Conservation (phyloP, 2,113 vertebrate genomes). For the Speoplatyrhinus poulsoni region DNA sequence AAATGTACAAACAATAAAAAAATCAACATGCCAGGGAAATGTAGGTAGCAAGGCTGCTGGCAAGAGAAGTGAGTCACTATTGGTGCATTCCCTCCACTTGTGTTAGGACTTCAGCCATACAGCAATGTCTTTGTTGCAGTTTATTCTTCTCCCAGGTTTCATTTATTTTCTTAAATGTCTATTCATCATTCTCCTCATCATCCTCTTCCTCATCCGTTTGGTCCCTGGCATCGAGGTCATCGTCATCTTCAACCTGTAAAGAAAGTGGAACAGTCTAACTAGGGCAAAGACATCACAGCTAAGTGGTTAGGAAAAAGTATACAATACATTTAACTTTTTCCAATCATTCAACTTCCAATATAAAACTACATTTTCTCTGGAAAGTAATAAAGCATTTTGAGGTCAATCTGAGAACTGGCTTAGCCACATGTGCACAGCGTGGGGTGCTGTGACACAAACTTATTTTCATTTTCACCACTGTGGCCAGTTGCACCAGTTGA, state of each 20-base stretch:
- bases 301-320: constrained; percentile 7
- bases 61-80: constrained; percentile 47
- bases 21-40: constrained; percentile 11
- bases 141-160: constrained; percentile 9
- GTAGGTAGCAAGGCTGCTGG: constrained; percentile 39
- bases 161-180: constrained; percentile 22
- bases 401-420: no score
- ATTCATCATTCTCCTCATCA: constrained; percentile 59
- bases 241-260: constrained; percentile 79
- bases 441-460: no score
- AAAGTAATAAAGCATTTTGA: no score
- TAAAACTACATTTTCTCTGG: no score
- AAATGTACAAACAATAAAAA: constrained; percentile 33
- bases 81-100: constrained; percentile 40
- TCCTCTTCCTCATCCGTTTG: constrained; percentile 75
- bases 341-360: no score
- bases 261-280: constrained; percentile 60
- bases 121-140: constrained; percentile 37
- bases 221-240: constrained; percentile 76
- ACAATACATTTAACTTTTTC: background rate
- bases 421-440: no score
- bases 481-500: no score
- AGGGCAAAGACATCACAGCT: constrained; percentile 40
- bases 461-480: no score
- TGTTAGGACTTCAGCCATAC: constrained; percentile 16